phyloP scores from a whole-genome alignment of 2,797 vertebrate genomes.

The Acomys russatus region DNA sequence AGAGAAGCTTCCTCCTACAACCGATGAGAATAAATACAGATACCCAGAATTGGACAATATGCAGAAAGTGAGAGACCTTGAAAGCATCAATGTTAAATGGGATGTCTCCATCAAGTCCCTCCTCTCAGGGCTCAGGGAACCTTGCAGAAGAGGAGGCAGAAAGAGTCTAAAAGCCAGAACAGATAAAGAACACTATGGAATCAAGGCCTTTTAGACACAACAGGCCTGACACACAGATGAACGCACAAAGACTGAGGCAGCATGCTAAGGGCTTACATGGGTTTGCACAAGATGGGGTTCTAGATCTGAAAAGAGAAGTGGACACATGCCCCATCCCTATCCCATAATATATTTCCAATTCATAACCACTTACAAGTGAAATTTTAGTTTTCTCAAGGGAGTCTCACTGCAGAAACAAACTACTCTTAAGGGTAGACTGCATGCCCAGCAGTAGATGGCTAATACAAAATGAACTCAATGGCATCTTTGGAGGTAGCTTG shows the following conservation, averaged over 20 bases:
- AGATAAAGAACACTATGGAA: not conserved
- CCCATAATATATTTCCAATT: not conserved
- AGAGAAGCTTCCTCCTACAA: not conserved
- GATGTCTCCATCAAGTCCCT: not conserved
- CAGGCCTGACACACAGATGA: not conserved
- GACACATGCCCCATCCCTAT: not conserved
- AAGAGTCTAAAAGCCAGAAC: not conserved
- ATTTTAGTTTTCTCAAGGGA: not conserved
- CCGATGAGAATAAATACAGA: not conserved
- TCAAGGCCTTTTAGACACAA: not conserved
- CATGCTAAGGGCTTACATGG: not conserved
- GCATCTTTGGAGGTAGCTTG: not conserved
- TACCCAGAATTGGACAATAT: not conserved
- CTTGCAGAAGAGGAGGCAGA: not conserved
- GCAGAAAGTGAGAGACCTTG: not conserved
- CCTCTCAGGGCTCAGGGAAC: not conserved
- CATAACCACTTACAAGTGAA: not conserved
- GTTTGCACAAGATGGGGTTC: not conserved
- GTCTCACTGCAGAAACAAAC: not conserved
- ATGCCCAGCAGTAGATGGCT: not conserved
- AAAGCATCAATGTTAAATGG: not conserved
- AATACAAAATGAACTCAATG: not conserved
- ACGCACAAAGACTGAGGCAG: not conserved
- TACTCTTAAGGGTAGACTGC: not conserved
- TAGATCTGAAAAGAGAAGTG: not conserved